Conservation (phyloP, 1,140 invertebrate species). For the Pseudomyrmex concolor region DNA sequence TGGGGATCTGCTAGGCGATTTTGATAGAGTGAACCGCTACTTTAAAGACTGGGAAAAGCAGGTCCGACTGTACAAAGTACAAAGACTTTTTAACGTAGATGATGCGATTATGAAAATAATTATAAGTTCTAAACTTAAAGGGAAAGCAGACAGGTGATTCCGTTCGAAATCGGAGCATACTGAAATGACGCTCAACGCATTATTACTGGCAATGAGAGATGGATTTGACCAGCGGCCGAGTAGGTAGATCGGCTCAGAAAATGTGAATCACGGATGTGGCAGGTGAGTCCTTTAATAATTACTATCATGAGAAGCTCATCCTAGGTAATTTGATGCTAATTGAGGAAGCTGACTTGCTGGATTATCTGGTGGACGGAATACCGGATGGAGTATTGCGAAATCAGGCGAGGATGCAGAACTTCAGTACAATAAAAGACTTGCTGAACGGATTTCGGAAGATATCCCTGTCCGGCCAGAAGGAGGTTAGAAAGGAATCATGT, state of each 20-base stretch:
- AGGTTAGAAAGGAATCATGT: neutral
- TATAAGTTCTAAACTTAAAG: neutral
- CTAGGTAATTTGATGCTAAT: neutral
- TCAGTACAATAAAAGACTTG: neutral
- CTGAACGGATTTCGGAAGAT: neutral
- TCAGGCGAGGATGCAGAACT: neutral
- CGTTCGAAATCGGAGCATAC: neutral
- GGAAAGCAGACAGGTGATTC: neutral
- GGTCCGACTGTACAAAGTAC: neutral
- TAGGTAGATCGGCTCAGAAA: neutral
- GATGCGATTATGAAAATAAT: neutral
- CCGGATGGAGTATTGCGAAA: neutral
- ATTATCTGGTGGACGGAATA: neutral
- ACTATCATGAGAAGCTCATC: constrained; percentile 4
- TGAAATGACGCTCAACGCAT: neutral
- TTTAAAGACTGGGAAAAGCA: constrained; percentile 1
- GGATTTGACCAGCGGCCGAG: neutral
- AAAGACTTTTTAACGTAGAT: neutral
- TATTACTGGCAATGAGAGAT: neutral
- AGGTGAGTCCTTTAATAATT: neutral
- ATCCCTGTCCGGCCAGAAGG: neutral
- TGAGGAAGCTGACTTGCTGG: neutral
- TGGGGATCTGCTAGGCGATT: neutral
- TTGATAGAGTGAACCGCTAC: neutral
- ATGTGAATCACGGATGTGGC: neutral